These are phyloP conservation scores for Beris morrisii DNA, from an alignment of 2,888 invertebrate species.

Conservation along the genomic window DNA sequence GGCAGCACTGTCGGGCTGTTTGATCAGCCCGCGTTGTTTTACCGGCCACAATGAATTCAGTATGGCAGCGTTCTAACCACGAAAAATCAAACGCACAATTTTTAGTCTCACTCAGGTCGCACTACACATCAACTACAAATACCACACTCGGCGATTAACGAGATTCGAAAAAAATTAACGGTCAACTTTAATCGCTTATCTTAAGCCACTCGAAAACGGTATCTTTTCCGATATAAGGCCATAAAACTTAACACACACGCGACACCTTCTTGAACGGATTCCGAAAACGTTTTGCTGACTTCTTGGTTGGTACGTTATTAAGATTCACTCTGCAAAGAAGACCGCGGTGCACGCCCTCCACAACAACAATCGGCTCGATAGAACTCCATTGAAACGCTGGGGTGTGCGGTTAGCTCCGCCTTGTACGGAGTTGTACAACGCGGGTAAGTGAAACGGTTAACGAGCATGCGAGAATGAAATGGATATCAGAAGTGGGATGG, in stretches of 20 bases:
- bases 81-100: constrained; percentile 2
- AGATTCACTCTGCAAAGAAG: constrained; percentile 35
- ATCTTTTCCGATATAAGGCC: constrained; percentile 27
- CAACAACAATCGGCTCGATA: constrained; percentile 32
- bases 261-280: constrained; percentile 51
- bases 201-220: constrained; percentile 3
- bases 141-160: constrained; percentile 21
- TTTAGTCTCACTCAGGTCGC: background rate
- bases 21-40: constrained; percentile 22
- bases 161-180: constrained; percentile 11
- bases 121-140: background rate
- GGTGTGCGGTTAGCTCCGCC: background rate
- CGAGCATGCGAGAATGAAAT: background rate
- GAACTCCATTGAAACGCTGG: constrained; percentile 21
- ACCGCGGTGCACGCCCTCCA: constrained; percentile 40
- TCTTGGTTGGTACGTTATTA: constrained; percentile 43
- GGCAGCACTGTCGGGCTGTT: constrained; percentile 46
- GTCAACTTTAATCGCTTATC: constrained; percentile 31
- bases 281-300: constrained; percentile 52
- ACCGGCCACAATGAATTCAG: constrained; percentile 56
- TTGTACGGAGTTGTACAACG: background rate
- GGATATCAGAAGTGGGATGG: background rate
- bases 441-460: background rate
- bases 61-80: constrained; percentile 45
- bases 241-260: constrained; percentile 14